Conservation (phyloP, 2,888 invertebrate species). For the Lymantria dispar region DNA sequence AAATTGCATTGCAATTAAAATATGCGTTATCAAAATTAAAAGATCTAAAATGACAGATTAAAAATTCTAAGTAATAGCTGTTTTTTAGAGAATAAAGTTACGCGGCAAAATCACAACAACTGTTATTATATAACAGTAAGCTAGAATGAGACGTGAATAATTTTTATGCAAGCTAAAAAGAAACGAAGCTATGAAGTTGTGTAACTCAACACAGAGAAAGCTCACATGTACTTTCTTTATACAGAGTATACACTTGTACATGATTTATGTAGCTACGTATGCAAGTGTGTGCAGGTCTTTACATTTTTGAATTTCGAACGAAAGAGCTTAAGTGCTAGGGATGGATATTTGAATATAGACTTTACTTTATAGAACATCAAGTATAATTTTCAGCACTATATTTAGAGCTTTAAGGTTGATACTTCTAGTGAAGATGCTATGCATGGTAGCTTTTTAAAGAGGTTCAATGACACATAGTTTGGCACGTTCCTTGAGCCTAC, state of each 20-base stretch:
- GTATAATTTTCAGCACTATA: slow-evolving; percentile 48
- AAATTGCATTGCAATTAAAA: slow-evolving; percentile 23
- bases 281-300: slow-evolving; percentile 64
- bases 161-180: slow-evolving; percentile 46
- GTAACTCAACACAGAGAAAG: slow-evolving; percentile 79
- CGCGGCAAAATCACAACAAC: slow-evolving; percentile 75
- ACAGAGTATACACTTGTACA: slow-evolving; percentile 26
- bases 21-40: slow-evolving; percentile 19
- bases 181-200: slow-evolving; percentile 63
- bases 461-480: slow-evolving; percentile 77
- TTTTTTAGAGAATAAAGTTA: slow-evolving; percentile 73
- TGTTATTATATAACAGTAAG: slow-evolving; percentile 80
- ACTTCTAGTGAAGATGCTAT: slow-evolving; percentile 35
- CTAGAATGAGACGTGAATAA: slow-evolving; percentile 47
- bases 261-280: slow-evolving; percentile 39
- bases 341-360: slow-evolving; percentile 61
- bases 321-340: slow-evolving; percentile 64
- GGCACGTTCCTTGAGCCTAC: slow-evolving; percentile 68
- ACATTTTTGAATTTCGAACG: slow-evolving; percentile 62
- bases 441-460: slow-evolving; percentile 63
- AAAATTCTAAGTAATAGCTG: slow-evolving; percentile 58
- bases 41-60: slow-evolving; percentile 40
- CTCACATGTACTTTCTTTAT: slow-evolving; percentile 74
- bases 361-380: slow-evolving; percentile 41
- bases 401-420: slow-evolving; percentile 39